phyloP scores from a whole-genome alignment of 2,113 vertebrate species.

The Coreoperca whiteheadi region DNA sequence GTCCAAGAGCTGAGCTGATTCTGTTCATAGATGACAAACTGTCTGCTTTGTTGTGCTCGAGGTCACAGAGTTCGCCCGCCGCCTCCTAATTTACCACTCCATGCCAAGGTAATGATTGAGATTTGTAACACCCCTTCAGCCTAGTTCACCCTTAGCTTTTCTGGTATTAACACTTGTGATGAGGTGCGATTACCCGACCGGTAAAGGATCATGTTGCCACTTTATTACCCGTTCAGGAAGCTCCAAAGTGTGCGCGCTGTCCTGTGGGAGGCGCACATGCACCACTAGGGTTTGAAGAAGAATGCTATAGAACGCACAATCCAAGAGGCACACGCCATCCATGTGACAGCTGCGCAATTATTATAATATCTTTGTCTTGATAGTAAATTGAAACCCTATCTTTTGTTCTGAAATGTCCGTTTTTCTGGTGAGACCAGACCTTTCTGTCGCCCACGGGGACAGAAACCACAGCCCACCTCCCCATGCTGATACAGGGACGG shows the following conservation, averaged over 20 bases:
- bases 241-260: no score
- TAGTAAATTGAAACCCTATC: slow-evolving; percentile 35
- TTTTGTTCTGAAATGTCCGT: not conserved
- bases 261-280: slow-evolving; percentile 68
- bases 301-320: not conserved
- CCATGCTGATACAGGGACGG: not conserved
- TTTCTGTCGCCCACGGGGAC: slow-evolving; percentile 1
- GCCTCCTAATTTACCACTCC: not conserved
- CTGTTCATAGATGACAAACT: not conserved
- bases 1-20: not conserved
- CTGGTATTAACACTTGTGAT: not conserved
- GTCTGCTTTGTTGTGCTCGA: not conserved
- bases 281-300: not conserved
- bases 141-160: not conserved
- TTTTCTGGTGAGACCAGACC: not conserved
- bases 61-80: not conserved
- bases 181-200: not conserved
- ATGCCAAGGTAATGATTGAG: not conserved
- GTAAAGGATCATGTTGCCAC: not conserved
- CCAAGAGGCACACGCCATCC: not conserved
- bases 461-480: not conserved
- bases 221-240: not conserved
- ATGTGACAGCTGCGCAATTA: slow-evolving; percentile 22
- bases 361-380: not conserved
- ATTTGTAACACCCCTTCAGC: not conserved